Evolutionary conservation across 2,888 invertebrate genomes (phyloP).

Genomic region (Desoria tigrina): DNA sequence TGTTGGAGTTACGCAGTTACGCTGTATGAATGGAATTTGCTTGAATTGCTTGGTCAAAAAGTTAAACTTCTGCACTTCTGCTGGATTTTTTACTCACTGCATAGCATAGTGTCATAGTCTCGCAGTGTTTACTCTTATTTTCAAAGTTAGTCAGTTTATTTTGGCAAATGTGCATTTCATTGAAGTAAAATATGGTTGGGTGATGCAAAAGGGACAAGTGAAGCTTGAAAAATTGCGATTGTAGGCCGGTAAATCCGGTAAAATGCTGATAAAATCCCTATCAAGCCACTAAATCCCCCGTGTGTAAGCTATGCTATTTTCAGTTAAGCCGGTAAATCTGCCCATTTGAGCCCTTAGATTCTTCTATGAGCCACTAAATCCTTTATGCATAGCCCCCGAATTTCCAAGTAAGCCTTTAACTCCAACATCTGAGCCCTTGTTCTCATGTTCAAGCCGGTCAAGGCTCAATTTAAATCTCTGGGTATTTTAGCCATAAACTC

Average conservation of each 20-base stretch:
- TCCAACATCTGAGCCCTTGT: conserved; percentile 7
- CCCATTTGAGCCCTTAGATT: conserved; percentile 17
- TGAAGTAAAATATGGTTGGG: neutral
- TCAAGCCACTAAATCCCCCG: conserved; percentile 5
- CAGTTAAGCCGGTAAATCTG: conserved; percentile 14
- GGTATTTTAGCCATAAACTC: conserved; percentile 1
- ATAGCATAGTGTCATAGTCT: neutral
- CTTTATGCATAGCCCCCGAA: conserved; percentile 11
- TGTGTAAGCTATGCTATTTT: conserved; percentile 12
- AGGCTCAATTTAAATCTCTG: conserved; percentile 17
- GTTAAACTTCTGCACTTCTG: neutral
- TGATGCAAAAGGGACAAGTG: conserved; percentile 14
- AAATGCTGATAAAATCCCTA: conserved; percentile 19
- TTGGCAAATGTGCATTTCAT: conserved; percentile 13
- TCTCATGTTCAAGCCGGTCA: conserved; percentile 9
- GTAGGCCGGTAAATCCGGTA: conserved; percentile 14
- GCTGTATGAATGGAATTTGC: too few species aligned
- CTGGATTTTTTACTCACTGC: too few species aligned
- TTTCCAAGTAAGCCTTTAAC: conserved; percentile 15
- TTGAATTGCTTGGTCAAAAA: too few species aligned
- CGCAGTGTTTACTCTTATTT: neutral
- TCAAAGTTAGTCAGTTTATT: neutral
- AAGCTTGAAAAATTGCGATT: conserved; percentile 20
- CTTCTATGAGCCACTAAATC: conserved; percentile 7
- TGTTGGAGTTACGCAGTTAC: too few species aligned